A percentile compares a stretch with the other conserved stretches of the same genome.
These are phyloP conservation scores for Paralinhomoeus sp. DNA, from an alignment of 2,888 invertebrate species.

Conservation along the genomic window DNA sequence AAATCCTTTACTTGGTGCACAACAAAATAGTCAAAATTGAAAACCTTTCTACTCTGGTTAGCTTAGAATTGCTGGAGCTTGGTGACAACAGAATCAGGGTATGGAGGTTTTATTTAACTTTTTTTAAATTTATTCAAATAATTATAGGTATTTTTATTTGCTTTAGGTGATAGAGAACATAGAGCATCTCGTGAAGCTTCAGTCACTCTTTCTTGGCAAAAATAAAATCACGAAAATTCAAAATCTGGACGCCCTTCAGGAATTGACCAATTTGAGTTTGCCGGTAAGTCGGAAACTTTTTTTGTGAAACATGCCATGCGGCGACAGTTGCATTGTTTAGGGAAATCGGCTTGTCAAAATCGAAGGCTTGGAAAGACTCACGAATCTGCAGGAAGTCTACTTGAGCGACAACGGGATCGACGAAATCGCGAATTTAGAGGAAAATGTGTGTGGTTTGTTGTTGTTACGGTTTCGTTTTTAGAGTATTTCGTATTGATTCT, in stretches of 20 bases:
- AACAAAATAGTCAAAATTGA: slow-evolving; percentile 31
- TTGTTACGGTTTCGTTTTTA: neutral
- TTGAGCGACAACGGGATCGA: slow-evolving; percentile 74
- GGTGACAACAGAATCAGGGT: slow-evolving; percentile 77
- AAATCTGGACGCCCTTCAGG: slow-evolving; percentile 51
- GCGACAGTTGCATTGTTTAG: slow-evolving; percentile 21
- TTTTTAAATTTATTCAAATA: neutral
- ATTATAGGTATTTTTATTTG: slow-evolving; percentile 4
- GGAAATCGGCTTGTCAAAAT: slow-evolving; percentile 66
- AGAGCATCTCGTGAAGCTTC: slow-evolving; percentile 46
- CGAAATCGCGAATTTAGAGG: slow-evolving; percentile 46
- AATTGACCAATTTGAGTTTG: slow-evolving; percentile 53
- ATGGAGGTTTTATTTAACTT: neutral
- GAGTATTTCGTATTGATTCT: slow-evolving; percentile 3
- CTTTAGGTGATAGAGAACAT: slow-evolving; percentile 60
- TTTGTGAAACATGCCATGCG: neutral
- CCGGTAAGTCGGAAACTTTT: slow-evolving; percentile 41
- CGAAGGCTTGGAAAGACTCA: slow-evolving; percentile 53
- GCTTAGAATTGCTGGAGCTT: slow-evolving; percentile 61
- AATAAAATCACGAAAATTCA: slow-evolving; percentile 77
- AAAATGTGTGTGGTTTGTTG: slow-evolving; percentile 32
- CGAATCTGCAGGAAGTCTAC: slow-evolving; percentile 60
- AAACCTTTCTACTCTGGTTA: slow-evolving; percentile 37
- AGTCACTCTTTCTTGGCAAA: slow-evolving; percentile 73
- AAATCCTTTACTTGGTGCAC: slow-evolving; percentile 30